Conservation (phyloP, 2,888 invertebrate genomes). For the Nomada hirtipes region DNA sequence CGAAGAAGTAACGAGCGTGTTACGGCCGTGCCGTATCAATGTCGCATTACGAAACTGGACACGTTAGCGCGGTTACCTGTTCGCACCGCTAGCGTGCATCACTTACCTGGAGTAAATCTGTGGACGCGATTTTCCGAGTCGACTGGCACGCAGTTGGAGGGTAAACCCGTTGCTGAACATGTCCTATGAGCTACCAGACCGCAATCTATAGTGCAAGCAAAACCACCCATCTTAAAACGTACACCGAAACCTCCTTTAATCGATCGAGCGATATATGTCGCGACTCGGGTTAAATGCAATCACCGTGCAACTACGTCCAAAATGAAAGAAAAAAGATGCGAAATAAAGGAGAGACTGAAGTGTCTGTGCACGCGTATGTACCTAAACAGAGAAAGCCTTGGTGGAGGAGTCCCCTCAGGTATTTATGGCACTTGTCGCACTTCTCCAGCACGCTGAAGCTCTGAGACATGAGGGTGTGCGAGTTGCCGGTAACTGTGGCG, state of each 20-base stretch:
- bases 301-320: neutral
- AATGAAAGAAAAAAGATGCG: neutral
- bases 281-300: neutral
- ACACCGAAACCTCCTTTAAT: neutral
- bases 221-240: neutral
- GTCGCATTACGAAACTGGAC: constrained; percentile 40
- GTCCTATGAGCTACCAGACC: constrained; percentile 90
- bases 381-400: constrained; percentile 90
- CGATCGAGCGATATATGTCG: neutral
- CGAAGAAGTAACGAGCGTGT: constrained; percentile 54
- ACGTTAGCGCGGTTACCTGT: neutral
- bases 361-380: constrained; percentile 50
- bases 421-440: constrained; percentile 91
- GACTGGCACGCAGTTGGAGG: constrained; percentile 85
- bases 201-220: constrained; percentile 85
- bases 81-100: neutral
- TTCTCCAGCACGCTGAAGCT: constrained; percentile 89
- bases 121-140: constrained; percentile 77
- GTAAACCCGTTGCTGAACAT: constrained; percentile 88
- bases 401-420: constrained; percentile 88
- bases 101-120: constrained; percentile 81
- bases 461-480: constrained; percentile 86
- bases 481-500: constrained; percentile 62
- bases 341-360: neutral
- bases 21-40: constrained; percentile 41